Evolutionary conservation across 2,888 invertebrate species (phyloP).

Genomic region (Epinotia brunnichana): DNA sequence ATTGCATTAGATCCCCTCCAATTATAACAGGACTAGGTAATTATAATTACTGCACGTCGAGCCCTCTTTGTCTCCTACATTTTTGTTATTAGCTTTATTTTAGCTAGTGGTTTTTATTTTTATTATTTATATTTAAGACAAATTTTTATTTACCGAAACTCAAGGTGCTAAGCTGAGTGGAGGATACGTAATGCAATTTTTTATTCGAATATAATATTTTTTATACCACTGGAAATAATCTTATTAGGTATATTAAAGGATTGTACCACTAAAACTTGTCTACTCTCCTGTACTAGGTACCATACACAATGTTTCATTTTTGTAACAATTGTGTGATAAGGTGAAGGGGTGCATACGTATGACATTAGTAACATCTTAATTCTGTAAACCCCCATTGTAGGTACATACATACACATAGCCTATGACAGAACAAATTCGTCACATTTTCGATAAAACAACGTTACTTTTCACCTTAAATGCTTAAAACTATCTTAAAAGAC

Average conservation of each 20-base stretch:
- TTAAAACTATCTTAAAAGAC: neutral
- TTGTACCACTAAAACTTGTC: too few species aligned
- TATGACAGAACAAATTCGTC: constrained; percentile 47
- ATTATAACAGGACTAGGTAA: constrained; percentile 26
- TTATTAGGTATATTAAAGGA: too few species aligned
- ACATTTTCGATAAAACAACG: constrained; percentile 42
- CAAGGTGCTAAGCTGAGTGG: too few species aligned
- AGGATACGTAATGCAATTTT: too few species aligned
- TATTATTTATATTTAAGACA: too few species aligned
- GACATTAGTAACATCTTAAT: constrained; percentile 27
- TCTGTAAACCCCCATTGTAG: constrained; percentile 20
- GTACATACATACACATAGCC: neutral
- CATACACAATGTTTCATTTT: too few species aligned
- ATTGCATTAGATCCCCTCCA: constrained; percentile 42
- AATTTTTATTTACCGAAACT: too few species aligned
- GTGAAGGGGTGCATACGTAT: constrained; percentile 1
- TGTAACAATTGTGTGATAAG: too few species aligned
- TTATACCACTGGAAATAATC: too few species aligned
- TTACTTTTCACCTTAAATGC: constrained; percentile 26
- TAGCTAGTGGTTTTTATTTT: too few species aligned
- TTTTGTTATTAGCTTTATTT: neutral
- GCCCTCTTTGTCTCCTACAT: constrained; percentile 15
- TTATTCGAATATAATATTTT: too few species aligned
- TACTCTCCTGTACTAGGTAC: too few species aligned
- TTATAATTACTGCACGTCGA: constrained; percentile 36